Base-by-base conservation (phyloP, 2,797 vertebrate species). In the Artibeus lituratus region DNA sequence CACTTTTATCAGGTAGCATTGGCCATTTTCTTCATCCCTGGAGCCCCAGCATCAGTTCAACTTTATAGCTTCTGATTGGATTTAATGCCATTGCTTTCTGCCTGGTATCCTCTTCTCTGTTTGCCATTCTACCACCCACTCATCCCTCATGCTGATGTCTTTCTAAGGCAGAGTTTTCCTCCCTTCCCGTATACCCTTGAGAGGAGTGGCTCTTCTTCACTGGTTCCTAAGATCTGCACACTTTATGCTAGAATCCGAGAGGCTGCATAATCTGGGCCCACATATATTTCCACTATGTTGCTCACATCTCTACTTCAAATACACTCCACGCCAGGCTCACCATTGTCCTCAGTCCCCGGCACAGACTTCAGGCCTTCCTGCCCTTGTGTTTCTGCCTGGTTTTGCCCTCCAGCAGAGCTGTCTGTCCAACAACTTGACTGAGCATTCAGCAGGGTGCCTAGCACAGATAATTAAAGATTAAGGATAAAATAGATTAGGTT, bases 381-480 rank as follows among this genome's bases (percentile, higher is more conserved):
- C 18, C 35, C 51, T 44, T 22, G 10, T 22, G 32, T 57, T 42
- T 84, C 90, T 42, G 16, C 39, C n/a, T 53, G 55, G 18, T 19
- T 53, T 15, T 22, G 8, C 42, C 65, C 22, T 82, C 42, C 39
- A 6, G 18, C 24, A 1, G 22, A 65, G 18, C 19, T 49, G 2
- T 67, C 70, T 57, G 76, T 59, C 44, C 78, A 35, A 53, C 29
- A 2, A 91, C 39, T 2, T 39, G 73, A 12, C 26, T 44, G 39
- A 57, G 18, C 39, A 65, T 49, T 39, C 55, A 53, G 14, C 5
- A 19, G 6, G 19, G 16, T 7, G 2, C 16, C 57, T 82, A n/a
- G 37, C 14, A 67, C 14, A 15, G 39, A 59, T 94, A 95, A 97
- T 97, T 97, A 97, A 98, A 97, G 81, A 70, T 77, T 32, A 78